phyloP scores from a whole-genome alignment of 2,797 vertebrate genomes.

The Sciaenops ocellatus region DNA sequence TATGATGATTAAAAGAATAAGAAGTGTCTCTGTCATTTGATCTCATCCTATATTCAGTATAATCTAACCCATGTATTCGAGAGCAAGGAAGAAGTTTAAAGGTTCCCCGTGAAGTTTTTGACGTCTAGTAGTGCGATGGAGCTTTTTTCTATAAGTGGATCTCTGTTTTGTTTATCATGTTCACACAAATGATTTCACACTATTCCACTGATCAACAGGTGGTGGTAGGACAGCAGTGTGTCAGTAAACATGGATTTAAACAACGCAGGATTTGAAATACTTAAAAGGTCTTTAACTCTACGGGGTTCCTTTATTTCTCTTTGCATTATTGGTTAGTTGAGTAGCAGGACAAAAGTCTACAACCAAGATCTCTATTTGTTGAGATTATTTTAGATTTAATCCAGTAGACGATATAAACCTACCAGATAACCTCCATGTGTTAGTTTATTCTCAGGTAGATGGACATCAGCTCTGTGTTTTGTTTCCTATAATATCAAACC shows the following conservation, averaged over 20 bases:
- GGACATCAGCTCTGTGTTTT: constrained; percentile 7
- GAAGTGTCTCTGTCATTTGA: neutral
- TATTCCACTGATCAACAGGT: neutral
- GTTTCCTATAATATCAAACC: constrained; percentile 10
- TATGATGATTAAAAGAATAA: neutral
- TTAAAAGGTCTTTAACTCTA: neutral
- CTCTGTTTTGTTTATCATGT: neutral
- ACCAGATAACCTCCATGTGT: neutral
- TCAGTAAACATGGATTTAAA: neutral
- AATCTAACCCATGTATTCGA: neutral
- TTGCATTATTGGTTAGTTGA: neutral
- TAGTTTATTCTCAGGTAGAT: neutral
- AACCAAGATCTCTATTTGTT: neutral
- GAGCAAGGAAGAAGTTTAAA: neutral
- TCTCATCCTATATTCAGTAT: neutral
- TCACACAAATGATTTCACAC: neutral
- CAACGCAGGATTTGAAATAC: too few species aligned
- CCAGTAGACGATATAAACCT: neutral
- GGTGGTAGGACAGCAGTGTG: neutral
- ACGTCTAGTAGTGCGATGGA: neutral
- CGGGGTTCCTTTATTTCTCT: neutral
- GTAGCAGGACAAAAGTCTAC: neutral
- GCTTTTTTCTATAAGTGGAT: neutral
- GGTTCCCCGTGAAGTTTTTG: neutral
- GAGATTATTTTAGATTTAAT: neutral